Conservation (phyloP, 2,888 invertebrate genomes). For the Osedax fenrisi region DNA sequence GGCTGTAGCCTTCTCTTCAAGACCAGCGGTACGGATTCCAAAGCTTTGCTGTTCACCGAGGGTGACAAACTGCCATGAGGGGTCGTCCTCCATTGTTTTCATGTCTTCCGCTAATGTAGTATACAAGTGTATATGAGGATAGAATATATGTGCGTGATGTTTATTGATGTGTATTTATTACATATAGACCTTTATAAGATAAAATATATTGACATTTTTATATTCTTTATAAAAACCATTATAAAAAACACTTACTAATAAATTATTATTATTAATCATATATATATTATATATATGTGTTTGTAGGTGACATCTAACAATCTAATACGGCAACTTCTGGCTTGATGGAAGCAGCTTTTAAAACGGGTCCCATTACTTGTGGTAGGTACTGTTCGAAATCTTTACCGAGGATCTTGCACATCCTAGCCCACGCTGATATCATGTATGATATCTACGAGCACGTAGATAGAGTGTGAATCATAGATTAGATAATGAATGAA, state of each 20-base stretch:
- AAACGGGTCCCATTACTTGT: constrained; percentile 84
- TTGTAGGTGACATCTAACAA: too few relatives aligned
- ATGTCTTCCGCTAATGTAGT: constrained; percentile 51
- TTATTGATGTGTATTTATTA: too few relatives aligned
- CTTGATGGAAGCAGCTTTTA: constrained; percentile 79
- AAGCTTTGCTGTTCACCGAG: constrained; percentile 80
- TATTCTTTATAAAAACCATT: too few relatives aligned
- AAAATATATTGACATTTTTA: too few relatives aligned
- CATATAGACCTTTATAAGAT: too few relatives aligned
- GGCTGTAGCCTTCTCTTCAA: constrained; percentile 89
- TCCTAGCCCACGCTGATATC: constrained; percentile 96
- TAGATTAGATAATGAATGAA: too few relatives aligned
- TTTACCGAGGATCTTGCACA: constrained; percentile 79
- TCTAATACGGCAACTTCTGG: constrained; percentile 82
- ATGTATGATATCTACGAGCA: constrained; percentile 67
- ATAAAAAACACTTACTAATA: too few relatives aligned
- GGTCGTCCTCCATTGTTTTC: constrained; percentile 69
- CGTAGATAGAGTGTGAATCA: neutral
- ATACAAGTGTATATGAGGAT: too few relatives aligned
- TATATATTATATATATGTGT: too few relatives aligned
- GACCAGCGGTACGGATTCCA: constrained; percentile 78
- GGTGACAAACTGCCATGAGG: constrained; percentile 86
- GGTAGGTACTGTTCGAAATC: constrained; percentile 82
- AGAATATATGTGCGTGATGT: too few relatives aligned
- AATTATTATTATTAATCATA: too few relatives aligned